Percentiles rank a stretch among this genome's conserved stretches.
phyloP scores from a whole-genome alignment of 2,888 invertebrate species.

The Hirtodrosophila duncani region DNA sequence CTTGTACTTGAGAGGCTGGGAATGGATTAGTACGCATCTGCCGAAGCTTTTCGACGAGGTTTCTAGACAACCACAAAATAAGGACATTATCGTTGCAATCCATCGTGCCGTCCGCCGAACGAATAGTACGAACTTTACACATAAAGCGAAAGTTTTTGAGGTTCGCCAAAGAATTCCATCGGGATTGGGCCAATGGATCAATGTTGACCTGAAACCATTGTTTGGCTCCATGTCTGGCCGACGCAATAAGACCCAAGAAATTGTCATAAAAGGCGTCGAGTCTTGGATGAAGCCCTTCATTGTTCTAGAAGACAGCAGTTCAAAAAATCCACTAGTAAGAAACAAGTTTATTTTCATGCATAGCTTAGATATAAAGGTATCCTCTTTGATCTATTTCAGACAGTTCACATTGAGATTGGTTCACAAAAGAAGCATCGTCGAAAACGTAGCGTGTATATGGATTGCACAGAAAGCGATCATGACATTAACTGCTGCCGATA shows the following conservation, averaged over 20 bases:
- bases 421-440: constrained; percentile 79
- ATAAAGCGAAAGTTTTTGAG: constrained; percentile 71
- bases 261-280: constrained; percentile 85
- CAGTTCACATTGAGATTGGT: constrained; percentile 76
- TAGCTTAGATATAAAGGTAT: neutral
- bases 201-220: constrained; percentile 86
- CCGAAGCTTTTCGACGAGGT: constrained; percentile 47
- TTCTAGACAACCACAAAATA: constrained; percentile 25
- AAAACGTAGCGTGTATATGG: constrained; percentile 88
- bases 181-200: constrained; percentile 81
- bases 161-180: constrained; percentile 72
- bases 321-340: constrained; percentile 74
- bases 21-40: constrained; percentile 73
- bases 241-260: constrained; percentile 84
- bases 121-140: constrained; percentile 63
- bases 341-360: neutral
- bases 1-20: constrained; percentile 74
- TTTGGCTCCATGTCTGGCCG: constrained; percentile 80
- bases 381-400: constrained; percentile 48
- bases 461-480: constrained; percentile 86
- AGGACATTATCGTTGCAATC: constrained; percentile 68
- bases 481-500: constrained; percentile 95
- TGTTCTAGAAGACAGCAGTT: constrained; percentile 81
- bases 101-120: constrained; percentile 64
- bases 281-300: constrained; percentile 82